Evolutionary conservation across 2,797 vertebrate species (phyloP).

Genomic region (Microctenopoma steveboyesi): DNA sequence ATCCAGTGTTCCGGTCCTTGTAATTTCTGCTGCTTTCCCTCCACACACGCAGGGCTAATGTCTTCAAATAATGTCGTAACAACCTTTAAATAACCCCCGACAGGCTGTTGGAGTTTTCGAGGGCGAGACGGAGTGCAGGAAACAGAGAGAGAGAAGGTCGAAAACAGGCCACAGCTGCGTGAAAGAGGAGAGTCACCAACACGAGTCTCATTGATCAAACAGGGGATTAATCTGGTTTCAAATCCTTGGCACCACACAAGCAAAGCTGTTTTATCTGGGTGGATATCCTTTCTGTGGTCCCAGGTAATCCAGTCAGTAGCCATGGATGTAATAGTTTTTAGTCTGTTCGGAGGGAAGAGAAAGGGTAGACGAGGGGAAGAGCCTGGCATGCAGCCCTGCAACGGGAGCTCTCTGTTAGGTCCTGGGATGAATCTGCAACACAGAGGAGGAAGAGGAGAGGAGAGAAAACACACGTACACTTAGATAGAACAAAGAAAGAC

Average conservation of each 20-base stretch:
- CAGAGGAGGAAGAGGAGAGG: slow-evolving; percentile 69
- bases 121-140: slow-evolving; percentile 36
- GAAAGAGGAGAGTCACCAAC: slow-evolving; percentile 74
- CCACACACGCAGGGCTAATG: slow-evolving; percentile 33
- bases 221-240: slow-evolving; percentile 78
- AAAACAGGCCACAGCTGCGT: slow-evolving; percentile 70
- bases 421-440: slow-evolving; percentile 96
- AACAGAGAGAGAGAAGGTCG: slow-evolving; percentile 31
- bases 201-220: slow-evolving; percentile 79
- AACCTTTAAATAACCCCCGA: slow-evolving; percentile 70
- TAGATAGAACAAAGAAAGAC: slow-evolving; percentile 75
- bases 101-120: slow-evolving; percentile 66
- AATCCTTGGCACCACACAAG: slow-evolving; percentile 81
- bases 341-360: slow-evolving; percentile 75
- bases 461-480: slow-evolving; percentile 75
- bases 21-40: slow-evolving; percentile 59
- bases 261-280: slow-evolving; percentile 79
- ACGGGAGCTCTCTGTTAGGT: slow-evolving; percentile 89
- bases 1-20: slow-evolving; percentile 56
- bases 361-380: slow-evolving; percentile 71
- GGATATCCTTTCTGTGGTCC: slow-evolving; percentile 79
- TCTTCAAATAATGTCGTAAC: slow-evolving; percentile 75
- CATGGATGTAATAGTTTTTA: slow-evolving; percentile 86
- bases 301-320: slow-evolving; percentile 93
- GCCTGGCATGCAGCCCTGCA: slow-evolving; percentile 73